Evolutionary conservation across 2,888 invertebrate species (phyloP), one percentile per base, ranked within the genome.

Genomic region (Drosophila rellima): DNA sequence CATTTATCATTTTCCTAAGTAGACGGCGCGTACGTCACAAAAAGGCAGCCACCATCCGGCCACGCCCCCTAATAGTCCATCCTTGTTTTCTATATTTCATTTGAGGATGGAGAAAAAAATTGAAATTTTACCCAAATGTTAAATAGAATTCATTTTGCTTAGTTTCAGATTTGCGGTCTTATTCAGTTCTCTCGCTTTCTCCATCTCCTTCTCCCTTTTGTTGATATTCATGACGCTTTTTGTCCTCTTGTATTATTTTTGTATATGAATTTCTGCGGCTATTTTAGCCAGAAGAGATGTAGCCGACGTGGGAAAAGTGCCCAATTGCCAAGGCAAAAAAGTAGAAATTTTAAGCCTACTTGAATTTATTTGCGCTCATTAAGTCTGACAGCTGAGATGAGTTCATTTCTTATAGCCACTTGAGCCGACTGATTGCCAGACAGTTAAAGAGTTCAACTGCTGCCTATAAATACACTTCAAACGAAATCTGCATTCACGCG

Each of bases 301-400:
- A 20, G 26, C 23, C 37, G 50, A 47, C 23, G 33, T 73, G 60
- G 55, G 52, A 70, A 63, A 69, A 61, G 50, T 40, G 59, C 17
- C 69, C 76, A 81, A 78, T 76, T 79, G 70, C 37, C 54, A 40
- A 47, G 40, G 65, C 65, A 66, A 74, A 79, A 76, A 80, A 68
- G 74, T 79, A 70, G 75, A 79, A 80, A 82, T 79, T 79, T 79
- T 73, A 88, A 86, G 83, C 77, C 88, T 78, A 78, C 84, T 88
- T 84, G 87, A 85, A 85, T 86, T 86, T 88, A 88, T 85, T 88
- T 85, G 78, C 78, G 70, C 87, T 88, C 87, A 88, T 85, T 88
- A 80, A 68, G 65, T 52, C 66, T 72, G 78, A 76, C 87, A 86
- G 82, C 69, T 70, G 63, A 71, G 80, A 75, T 78, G 82, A 78